Evolutionary conservation across 1,140 invertebrate genomes (phyloP).

Genomic region (Anastatus disparis): DNA sequence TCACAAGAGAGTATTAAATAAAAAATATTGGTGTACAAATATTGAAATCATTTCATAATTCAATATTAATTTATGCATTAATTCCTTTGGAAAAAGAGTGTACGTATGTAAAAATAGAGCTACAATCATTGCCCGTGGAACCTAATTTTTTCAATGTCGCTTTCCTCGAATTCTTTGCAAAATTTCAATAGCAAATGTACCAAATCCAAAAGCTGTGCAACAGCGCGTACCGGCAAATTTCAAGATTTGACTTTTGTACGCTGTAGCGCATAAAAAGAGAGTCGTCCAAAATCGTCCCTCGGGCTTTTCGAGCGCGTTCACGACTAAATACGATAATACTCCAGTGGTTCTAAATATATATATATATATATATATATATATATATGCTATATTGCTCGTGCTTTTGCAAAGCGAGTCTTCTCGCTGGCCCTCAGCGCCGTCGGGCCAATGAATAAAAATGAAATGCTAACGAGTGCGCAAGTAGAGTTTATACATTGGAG

Average conservation of each 20-base stretch:
- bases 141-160: too few species aligned
- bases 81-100: too few species aligned
- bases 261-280: neutral
- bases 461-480: conserved; percentile 48
- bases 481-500: neutral
- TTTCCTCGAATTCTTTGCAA: too few species aligned
- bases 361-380: neutral
- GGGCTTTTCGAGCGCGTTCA: neutral
- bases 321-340: conserved; percentile 5
- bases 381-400: too few species aligned
- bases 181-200: too few species aligned
- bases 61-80: too few species aligned
- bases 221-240: neutral
- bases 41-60: too few species aligned
- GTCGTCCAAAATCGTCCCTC: conserved; percentile 1
- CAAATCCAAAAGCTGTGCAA: too few species aligned
- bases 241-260: neutral
- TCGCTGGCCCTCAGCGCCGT: conserved; percentile 5
- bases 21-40: too few species aligned
- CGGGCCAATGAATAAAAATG: conserved; percentile 53
- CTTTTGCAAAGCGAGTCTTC: neutral
- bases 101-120: too few species aligned
- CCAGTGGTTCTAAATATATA: conserved; percentile 14
- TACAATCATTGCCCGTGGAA: too few species aligned
- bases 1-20: too few species aligned